phyloP scores from a whole-genome alignment of 2,113 vertebrate genomes.

The Bufo gargarizans region DNA sequence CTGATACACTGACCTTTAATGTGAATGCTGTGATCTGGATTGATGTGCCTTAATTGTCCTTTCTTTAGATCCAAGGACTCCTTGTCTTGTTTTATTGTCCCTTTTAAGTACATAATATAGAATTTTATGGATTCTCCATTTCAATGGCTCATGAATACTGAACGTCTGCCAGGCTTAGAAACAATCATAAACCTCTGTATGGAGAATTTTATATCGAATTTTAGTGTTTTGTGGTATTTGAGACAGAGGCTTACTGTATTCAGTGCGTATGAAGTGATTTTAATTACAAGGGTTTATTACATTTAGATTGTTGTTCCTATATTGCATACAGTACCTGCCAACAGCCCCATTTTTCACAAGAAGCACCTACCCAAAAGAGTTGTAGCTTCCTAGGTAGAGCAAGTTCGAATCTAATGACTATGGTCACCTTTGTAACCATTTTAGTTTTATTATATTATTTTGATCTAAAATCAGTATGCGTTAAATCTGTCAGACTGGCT shows the following conservation, averaged over 20 bases:
- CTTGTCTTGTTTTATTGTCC: background rate
- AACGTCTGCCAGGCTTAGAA: slow-evolving; percentile 2
- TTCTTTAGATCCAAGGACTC: background rate
- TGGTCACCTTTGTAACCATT: too few relatives aligned
- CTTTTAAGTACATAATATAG: slow-evolving; percentile 25
- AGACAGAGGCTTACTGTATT: background rate
- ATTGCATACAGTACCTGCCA: background rate
- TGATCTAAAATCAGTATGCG: too few relatives aligned
- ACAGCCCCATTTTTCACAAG: background rate
- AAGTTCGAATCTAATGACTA: too few relatives aligned
- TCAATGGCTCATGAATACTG: background rate
- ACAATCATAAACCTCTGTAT: background rate
- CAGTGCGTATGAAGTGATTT: background rate
- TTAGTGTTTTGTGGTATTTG: background rate
- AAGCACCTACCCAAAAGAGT: too few relatives aligned
- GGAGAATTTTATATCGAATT: background rate
- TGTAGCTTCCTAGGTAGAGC: too few relatives aligned
- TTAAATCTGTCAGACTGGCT: too few relatives aligned
- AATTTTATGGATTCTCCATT: slow-evolving; percentile 13
- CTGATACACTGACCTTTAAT: background rate
- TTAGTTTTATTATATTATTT: too few relatives aligned
- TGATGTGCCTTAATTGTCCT: slow-evolving; percentile 16
- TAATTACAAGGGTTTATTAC: background rate
- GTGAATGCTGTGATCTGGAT: background rate
- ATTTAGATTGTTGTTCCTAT: background rate